Evolutionary conservation across 2,888 invertebrate species (phyloP).

Genomic region (Pterostichus niger): DNA sequence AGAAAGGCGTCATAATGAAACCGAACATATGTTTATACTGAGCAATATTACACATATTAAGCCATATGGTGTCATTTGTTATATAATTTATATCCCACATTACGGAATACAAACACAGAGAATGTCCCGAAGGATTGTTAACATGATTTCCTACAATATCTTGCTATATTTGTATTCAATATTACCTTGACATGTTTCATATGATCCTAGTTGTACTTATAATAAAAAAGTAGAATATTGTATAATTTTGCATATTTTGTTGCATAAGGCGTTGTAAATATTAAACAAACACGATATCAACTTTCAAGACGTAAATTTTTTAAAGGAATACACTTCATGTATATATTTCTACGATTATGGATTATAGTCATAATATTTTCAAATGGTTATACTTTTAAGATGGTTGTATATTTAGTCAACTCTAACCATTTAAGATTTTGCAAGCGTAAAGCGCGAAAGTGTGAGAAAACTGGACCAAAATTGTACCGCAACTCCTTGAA

Average conservation of each 20-base stretch:
- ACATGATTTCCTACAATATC: constrained; percentile 36
- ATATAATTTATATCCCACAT: constrained; percentile 35
- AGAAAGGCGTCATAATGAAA: constrained; percentile 39
- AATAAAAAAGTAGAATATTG: constrained; percentile 30
- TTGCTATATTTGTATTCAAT: constrained; percentile 16
- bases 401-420: no score
- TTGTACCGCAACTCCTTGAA: no score
- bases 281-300: not conserved
- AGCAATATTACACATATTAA: constrained; percentile 48
- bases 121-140: constrained; percentile 5
- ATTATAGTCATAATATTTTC: no score
- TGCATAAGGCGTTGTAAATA: constrained; percentile 3
- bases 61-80: constrained; percentile 44
- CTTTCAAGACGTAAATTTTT: no score
- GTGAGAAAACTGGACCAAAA: no score
- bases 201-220: not conserved
- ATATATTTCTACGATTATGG: no score
- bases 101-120: not conserved
- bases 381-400: no score
- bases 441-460: no score
- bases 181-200: constrained; percentile 18
- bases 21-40: constrained; percentile 39
- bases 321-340: no score
- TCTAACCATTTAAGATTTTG: no score
- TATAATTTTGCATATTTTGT: constrained; percentile 28